These are phyloP conservation scores for Petroica traversi DNA, from an alignment of 2,113 vertebrate genomes.

Conservation along the genomic window DNA sequence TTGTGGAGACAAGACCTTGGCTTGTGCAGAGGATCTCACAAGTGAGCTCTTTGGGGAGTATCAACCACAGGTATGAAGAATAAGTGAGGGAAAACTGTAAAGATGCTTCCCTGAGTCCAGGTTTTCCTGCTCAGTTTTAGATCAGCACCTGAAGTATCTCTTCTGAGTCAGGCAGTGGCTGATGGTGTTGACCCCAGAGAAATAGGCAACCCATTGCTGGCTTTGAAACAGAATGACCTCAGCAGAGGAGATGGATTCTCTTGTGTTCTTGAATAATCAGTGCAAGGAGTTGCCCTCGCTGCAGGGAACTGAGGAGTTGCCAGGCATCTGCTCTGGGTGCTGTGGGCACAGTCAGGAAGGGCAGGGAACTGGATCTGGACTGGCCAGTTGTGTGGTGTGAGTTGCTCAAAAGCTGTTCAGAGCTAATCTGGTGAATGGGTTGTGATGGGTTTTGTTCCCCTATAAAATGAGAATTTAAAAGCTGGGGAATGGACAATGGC, in stretches of 20 bases:
- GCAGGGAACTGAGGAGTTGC: background rate
- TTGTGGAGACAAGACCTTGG: too few species aligned
- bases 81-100: too few species aligned
- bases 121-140: background rate
- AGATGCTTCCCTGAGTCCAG: background rate
- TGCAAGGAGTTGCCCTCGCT: background rate
- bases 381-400: accelerated
- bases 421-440: background rate
- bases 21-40: accelerated
- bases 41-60: accelerated
- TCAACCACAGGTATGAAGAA: background rate
- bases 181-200: background rate
- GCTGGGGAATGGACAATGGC: background rate
- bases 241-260: background rate
- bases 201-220: accelerated
- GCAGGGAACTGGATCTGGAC: accelerated
- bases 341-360: accelerated
- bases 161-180: background rate
- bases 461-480: background rate
- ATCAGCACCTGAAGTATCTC: background rate
- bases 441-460: background rate
- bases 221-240: background rate
- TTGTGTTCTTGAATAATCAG: background rate
- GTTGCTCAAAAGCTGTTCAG: background rate
- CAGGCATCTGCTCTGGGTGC: accelerated